A percentile compares a stretch with the other conserved stretches of the same genome.
Conservation (phyloP, 2,797 vertebrate genomes). For the Catharus ustulatus region DNA sequence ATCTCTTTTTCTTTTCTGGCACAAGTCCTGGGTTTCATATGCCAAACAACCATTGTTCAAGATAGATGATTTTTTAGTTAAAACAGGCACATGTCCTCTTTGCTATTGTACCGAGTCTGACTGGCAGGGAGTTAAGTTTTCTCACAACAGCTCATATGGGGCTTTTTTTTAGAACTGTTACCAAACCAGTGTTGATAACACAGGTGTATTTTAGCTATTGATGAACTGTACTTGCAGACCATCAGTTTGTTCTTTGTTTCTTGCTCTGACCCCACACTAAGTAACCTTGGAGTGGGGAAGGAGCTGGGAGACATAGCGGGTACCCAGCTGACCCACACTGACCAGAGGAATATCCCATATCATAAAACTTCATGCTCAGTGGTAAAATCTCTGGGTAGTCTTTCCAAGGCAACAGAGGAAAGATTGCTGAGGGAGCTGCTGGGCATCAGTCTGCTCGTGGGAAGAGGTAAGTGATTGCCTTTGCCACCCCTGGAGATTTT, state of each 20-base stretch:
- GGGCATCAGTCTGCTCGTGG: neutral
- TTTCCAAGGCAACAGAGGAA: neutral
- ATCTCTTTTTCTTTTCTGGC: neutral
- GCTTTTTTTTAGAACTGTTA: neutral
- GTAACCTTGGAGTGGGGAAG: neutral
- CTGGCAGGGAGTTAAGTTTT: neutral
- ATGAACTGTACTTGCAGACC: neutral
- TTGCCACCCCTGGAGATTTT: neutral
- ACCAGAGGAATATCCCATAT: neutral
- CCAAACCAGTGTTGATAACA: neutral
- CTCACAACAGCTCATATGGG: neutral
- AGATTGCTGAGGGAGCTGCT: neutral
- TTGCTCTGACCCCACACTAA: accelerated
- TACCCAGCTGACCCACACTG: neutral
- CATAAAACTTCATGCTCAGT: neutral
- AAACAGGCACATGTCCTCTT: neutral
- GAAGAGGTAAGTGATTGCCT: neutral
- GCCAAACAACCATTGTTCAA: neutral
- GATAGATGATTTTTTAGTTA: neutral
- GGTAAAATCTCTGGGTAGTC: neutral
- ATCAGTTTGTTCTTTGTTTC: neutral
- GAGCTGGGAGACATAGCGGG: neutral
- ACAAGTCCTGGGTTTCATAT: neutral
- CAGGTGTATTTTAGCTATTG: neutral
- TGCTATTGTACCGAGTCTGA: neutral